Evolutionary conservation across 2,797 vertebrate genomes (phyloP).

Genomic region (Macropus fuliginosus): DNA sequence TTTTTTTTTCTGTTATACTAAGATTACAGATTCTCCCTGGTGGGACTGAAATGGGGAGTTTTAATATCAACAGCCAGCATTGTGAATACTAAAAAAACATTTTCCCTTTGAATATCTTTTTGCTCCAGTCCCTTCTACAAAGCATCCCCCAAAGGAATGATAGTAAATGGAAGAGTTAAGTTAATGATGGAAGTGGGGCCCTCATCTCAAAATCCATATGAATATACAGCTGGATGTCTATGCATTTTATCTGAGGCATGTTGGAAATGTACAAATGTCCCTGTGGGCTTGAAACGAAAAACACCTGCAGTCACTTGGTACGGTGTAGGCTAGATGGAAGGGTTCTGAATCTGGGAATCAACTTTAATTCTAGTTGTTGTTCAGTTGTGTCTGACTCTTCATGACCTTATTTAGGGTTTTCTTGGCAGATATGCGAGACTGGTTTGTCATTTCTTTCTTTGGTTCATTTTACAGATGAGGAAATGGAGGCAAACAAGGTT

Average conservation of each 20-base stretch:
- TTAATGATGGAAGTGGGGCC: not conserved
- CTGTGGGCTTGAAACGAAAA: not conserved
- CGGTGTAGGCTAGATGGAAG: not conserved
- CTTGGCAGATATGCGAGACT: not conserved
- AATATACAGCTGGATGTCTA: not conserved
- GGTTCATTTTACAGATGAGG: not conserved
- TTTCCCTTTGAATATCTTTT: constrained; percentile 44
- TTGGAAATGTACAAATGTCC: not conserved
- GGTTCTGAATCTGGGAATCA: not conserved
- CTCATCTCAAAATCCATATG: not conserved
- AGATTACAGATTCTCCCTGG: not conserved
- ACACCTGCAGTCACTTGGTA: not conserved
- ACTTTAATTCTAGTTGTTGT: not conserved
- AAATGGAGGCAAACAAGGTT: not conserved
- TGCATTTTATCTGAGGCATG: not conserved
- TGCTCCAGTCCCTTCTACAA: constrained; percentile 1
- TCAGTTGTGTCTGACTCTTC: not conserved
- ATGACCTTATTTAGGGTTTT: not conserved
- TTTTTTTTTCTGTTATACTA: constrained; percentile 48
- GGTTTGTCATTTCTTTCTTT: not conserved
- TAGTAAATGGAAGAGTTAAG: constrained; percentile 18
- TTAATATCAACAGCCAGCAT: constrained; percentile 51
- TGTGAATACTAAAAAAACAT: constrained; percentile 45
- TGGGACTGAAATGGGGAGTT: constrained; percentile 68
- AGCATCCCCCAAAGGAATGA: not conserved